Base-by-base conservation (phyloP, 2,797 vertebrate genomes). In the Acipenser oxyrinchus region DNA sequence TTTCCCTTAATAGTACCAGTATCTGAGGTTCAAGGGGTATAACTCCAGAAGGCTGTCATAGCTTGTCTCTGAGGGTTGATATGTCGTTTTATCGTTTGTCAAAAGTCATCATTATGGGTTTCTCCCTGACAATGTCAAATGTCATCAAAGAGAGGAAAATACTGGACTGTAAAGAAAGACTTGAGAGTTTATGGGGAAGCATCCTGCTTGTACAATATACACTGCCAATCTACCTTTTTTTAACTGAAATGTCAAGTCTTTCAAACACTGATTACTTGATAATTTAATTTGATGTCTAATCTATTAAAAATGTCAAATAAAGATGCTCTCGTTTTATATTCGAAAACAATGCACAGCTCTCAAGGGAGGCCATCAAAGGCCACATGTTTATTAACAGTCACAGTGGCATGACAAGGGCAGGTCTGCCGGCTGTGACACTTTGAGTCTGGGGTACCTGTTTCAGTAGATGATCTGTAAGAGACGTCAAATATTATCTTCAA, bases 341-440 rank as follows among this genome's bases (percentile, higher is more conserved):
- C 79, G 79, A 81, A 84, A 88, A 85, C 81, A 86, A 87, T 82
- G 80, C 18, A 53, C 68, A 76, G 77, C 77, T 75, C 81, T 77
- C 85, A 83, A 86, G 83, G 79, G 83, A 71, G 75, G 74, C 79
- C 75, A 80, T 88, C 85, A 84, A 85, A 78, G 78, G 79, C 86
- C 85, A 83, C 82, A 84, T 87, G 87, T 89, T 86, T 85, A 87
- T 87, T 83, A 85, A 79, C 72, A 64, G 80, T 80, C 79, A 74
- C 76, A 83, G 79, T 84, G 83, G 81, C 79, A 80, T 81, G 82
- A 87, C 83, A 89, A 86, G 85, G 84, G 84, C 83, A 83, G 82
- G 78, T 66, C 69, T 59, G 75, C 86, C 83, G 86, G 78, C 87
- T 85, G 88, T 85, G 80, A 73, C 74, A 78, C 75, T 70, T 68